These are phyloP conservation scores for Melitaea cinxia DNA, from an alignment of 1,140 invertebrate genomes.

Conservation along the genomic window DNA sequence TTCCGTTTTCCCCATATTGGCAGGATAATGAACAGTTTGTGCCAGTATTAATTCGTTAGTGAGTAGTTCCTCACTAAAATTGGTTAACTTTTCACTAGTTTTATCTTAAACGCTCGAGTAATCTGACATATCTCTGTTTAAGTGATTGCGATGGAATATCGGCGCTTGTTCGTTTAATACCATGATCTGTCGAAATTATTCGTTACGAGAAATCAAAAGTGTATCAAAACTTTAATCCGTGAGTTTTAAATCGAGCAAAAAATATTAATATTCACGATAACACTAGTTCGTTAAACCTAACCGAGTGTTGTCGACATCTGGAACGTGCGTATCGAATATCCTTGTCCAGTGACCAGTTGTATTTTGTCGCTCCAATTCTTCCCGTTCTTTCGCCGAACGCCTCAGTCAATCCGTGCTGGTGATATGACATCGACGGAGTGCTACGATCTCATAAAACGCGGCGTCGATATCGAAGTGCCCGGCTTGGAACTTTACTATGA, in stretches of 20 bases:
- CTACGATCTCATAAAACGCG: constrained; percentile 76
- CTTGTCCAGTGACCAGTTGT: constrained; percentile 67
- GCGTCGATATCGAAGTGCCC: constrained; percentile 76
- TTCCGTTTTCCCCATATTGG: constrained; percentile 54
- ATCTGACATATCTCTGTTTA: constrained; percentile 43
- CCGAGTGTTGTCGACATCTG: constrained; percentile 72
- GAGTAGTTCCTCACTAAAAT: not conserved
- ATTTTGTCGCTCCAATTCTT: constrained; percentile 79
- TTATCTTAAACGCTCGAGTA: constrained; percentile 29
- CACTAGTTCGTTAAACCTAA: constrained; percentile 51
- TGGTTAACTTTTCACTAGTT: not conserved
- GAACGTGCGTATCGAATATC: constrained; percentile 76
- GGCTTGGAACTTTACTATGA: constrained; percentile 82
- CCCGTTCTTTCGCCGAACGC: constrained; percentile 58
- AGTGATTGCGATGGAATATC: constrained; percentile 23
- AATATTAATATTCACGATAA: constrained; percentile 21
- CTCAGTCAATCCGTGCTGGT: constrained; percentile 60
- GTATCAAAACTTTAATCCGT: not conserved
- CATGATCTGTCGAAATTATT: not conserved
- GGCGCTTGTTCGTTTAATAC: constrained; percentile 16
- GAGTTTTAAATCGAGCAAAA: constrained; percentile 14
- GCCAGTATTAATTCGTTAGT: not conserved
- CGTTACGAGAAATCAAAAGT: not conserved
- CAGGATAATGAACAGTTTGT: constrained; percentile 53
- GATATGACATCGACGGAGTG: constrained; percentile 79